These are phyloP conservation scores for Triplophysa bombifrons DNA, from an alignment of 2,797 vertebrate species.

Conservation along the genomic window DNA sequence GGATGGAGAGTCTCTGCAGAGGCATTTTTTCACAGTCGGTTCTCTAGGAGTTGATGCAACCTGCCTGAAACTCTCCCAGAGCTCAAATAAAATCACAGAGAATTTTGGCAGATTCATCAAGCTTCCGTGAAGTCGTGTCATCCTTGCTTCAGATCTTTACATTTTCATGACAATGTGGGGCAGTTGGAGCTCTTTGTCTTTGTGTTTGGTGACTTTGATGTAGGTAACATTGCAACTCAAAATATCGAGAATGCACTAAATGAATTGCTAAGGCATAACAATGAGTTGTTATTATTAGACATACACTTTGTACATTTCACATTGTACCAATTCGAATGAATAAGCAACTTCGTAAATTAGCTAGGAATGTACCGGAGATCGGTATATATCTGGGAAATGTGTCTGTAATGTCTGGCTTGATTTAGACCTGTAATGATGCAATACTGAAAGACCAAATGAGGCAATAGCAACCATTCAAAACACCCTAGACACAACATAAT, in stretches of 20 bases:
- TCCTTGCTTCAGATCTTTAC: constrained; percentile 3
- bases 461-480: background rate
- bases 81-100: background rate
- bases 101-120: constrained; percentile 6
- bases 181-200: background rate
- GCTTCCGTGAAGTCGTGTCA: background rate
- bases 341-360: too few species aligned
- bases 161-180: background rate
- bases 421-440: too few species aligned
- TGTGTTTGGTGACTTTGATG: background rate
- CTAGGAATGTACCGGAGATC: too few species aligned
- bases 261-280: too few species aligned
- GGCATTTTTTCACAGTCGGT: background rate
- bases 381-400: too few species aligned
- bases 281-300: too few species aligned
- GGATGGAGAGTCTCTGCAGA: constrained; percentile 24
- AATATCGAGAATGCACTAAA: too few species aligned
- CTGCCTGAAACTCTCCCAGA: constrained; percentile 28
- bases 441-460: background rate
- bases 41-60: constrained; percentile 32
- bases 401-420: too few species aligned
- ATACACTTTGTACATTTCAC: too few species aligned
- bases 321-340: too few species aligned
- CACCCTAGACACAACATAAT: background rate
- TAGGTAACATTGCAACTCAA: too few species aligned